Percentiles rank a stretch among this genome's conserved stretches.
Conservation (phyloP, 2,113 vertebrate species). For the Centropus unirufus region DNA sequence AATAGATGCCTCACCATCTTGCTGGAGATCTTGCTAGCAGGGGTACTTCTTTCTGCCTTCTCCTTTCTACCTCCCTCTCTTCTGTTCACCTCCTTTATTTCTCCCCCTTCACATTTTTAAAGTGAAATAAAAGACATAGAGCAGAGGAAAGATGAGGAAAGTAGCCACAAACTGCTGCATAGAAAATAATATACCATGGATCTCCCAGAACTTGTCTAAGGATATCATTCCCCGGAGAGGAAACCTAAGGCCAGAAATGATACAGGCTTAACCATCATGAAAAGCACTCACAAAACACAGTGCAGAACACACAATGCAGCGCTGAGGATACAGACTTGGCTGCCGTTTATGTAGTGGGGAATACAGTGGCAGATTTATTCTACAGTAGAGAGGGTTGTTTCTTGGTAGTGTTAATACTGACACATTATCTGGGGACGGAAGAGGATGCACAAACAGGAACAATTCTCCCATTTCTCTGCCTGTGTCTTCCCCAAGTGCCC, state of each 20-base stretch:
- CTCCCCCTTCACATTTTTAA: not conserved
- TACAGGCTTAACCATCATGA: not conserved
- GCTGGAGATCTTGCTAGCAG: not conserved
- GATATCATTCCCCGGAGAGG: not conserved
- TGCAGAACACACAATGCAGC: not conserved
- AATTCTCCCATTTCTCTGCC: conserved; percentile 51
- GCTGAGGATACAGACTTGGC: conserved; percentile 49
- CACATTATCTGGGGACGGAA: conserved; percentile 52
- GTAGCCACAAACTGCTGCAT: not conserved
- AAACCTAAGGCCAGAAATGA: conserved; percentile 26
- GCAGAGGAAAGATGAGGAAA: not conserved
- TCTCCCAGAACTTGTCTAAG: not conserved
- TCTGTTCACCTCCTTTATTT: not conserved
- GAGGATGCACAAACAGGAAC: conserved; percentile 42
- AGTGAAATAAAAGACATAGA: not conserved
- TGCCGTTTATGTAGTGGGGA: conserved; percentile 40
- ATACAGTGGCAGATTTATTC: conserved; percentile 70
- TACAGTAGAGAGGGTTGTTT: conserved; percentile 37
- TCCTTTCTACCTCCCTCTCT: not conserved
- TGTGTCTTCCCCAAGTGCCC: conserved; percentile 6
- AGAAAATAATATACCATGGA: not conserved
- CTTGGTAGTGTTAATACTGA: conserved; percentile 55
- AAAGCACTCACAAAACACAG: conserved; percentile 45
- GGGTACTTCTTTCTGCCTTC: not conserved
- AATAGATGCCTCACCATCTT: not conserved